Evolutionary conservation across 2,797 vertebrate genomes (phyloP), one percentile per base, ranked within the genome.

Genomic region (Phrynocephalus guinanensis): DNA sequence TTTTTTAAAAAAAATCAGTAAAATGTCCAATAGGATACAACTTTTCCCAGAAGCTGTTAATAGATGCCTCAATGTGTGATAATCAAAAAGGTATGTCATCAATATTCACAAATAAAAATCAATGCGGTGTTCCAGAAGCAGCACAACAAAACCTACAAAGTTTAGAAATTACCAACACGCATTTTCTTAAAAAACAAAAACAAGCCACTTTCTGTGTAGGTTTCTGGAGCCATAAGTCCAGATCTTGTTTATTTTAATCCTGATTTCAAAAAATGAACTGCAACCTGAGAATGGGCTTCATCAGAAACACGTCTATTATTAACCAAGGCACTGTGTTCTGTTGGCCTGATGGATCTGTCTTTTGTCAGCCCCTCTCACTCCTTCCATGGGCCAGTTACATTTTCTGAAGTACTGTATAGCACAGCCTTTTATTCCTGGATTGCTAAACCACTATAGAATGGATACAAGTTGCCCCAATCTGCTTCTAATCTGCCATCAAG

Each of bases 401-500:
- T 79, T 82, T 38, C 75, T 79, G 60, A 83, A 86, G 87, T 6
- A 44, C 38, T 44, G 38, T 44, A 22, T 84, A 76, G 86, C 63
- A 77, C 22, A 63, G 13, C 18, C 70, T 77, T 79, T 79, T 82
- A 50, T 16, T 66, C 3, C 76, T 77, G 33, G 52, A 77, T n/a
- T 0, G 11, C 50, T 66, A 72, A 88, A 89, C 48, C 44, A 28
- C 68, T 72, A 60, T 68, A 11, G 78, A 48, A 66, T 50, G 30
- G 52, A 67, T 56, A 9, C 18, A 24, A 44, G 56, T 82, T 79
- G 20, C n/a, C 33, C 79, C 76, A 50, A 82, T 3, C 10, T 28
- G 11, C 0, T 60, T 93, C 63, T 44, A 75, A 87, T 79, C 77
- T 63, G 77, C 75, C 85, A 85, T 71, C 93, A 82, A 91, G 84